Conservation (phyloP, 2,113 vertebrate genomes). For the Upupa epops region DNA sequence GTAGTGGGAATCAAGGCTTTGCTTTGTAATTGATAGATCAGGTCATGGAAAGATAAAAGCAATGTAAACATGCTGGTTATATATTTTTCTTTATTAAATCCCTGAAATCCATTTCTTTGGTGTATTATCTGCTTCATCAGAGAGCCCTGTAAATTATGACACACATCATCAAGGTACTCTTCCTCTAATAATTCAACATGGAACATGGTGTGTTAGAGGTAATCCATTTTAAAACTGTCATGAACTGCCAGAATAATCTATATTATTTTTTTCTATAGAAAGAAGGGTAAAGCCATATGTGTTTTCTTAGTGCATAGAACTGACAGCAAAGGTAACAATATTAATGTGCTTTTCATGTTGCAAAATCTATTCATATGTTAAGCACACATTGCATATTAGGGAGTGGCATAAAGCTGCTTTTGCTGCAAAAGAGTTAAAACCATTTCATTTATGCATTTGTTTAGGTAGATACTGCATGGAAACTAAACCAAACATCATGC, state of each 20-base stretch:
- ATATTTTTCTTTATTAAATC: neutral
- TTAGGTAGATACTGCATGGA: neutral
- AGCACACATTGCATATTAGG: neutral
- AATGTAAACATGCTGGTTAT: neutral
- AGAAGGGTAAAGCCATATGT: neutral
- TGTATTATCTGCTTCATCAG: neutral
- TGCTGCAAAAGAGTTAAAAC: neutral
- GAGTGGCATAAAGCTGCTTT: neutral
- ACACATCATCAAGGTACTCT: neutral
- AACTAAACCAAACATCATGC: neutral
- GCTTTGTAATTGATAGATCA: neutral
- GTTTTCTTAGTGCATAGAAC: neutral
- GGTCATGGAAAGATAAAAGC: neutral
- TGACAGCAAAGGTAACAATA: neutral
- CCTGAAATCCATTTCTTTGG: neutral
- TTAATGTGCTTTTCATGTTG: neutral
- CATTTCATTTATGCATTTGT: neutral
- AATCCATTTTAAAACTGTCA: neutral
- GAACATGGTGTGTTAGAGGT: neutral
- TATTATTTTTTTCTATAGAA: neutral
- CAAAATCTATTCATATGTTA: neutral
- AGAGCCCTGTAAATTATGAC: conserved; percentile 13
- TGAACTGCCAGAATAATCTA: neutral
- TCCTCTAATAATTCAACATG: neutral
- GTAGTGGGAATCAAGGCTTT: neutral